Base-by-base conservation (phyloP, 2,797 vertebrate genomes). In the Microcaecilia unicolor region DNA sequence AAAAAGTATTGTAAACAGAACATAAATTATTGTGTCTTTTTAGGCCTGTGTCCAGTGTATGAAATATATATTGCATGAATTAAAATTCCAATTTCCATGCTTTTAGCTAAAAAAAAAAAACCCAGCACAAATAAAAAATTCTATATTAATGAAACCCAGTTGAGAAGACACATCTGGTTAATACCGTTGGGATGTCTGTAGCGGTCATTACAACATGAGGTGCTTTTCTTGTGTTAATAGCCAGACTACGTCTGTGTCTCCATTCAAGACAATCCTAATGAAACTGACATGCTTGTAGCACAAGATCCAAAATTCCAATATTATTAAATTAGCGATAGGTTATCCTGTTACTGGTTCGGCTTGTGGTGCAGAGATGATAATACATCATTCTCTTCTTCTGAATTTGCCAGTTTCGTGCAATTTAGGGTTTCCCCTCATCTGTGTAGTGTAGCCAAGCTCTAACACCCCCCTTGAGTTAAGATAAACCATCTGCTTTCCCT, bases 401-500 rank as follows among this genome's bases (percentile, higher is more conserved):
- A 42, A 41, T 48, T 36, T 25, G 43, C 39, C 44, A 41, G 42
- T 53, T 27, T 49, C 26, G 36, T 45, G 34, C 39, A 51, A 57
- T 51, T 53, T 37, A 48, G 32, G 27, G 24, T 34, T 17, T 48
- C 35, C 47, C 34, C 35, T n/a, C n/a, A 9, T 13, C 17, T 31
- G 18, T 8, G 31, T 29, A 17, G 28, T 13, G 18, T 4, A 37
- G 19, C 16, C 43, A 44, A 59, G 48, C 0, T 25, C 10, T 38
- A 55, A 50, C 57, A 54, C 51, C 47, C 56, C n/a, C 48, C 54
- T 56, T 55, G 53, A 37, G 25, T 33, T 41, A 60, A 33, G 23
- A 9, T 12, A 18, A 63, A 25, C 49, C 42, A 28, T 56, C 52
- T 63, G 65, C 49, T 61, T 70, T 58, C 30, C 28, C 40, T 53